phyloP scores from a whole-genome alignment of 2,888 invertebrate species.

The Noctua fimbriata region DNA sequence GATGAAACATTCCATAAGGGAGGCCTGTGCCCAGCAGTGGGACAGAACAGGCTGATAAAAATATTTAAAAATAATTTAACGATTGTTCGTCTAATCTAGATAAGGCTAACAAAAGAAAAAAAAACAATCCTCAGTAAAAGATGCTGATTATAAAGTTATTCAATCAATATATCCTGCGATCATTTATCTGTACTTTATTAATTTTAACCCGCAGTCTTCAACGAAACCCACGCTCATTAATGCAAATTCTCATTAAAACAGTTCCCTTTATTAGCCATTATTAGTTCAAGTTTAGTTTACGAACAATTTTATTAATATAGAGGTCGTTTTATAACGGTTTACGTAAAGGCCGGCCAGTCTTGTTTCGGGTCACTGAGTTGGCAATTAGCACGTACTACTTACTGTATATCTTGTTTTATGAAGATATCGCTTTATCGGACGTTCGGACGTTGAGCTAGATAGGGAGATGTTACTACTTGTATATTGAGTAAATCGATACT shows the following conservation, averaged over 20 bases:
- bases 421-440: constrained; percentile 45
- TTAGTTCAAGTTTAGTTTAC: constrained; percentile 39
- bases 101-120: background rate
- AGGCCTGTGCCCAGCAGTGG: background rate
- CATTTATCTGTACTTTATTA: background rate
- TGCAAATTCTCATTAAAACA: constrained; percentile 25
- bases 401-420: constrained; percentile 37
- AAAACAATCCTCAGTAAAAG: background rate
- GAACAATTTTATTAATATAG: constrained; percentile 44
- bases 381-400: constrained; percentile 55
- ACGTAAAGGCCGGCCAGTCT: constrained; percentile 18
- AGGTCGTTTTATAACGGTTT: constrained; percentile 43
- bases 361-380: constrained; percentile 45
- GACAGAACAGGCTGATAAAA: background rate
- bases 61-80: too few species aligned
- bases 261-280: constrained; percentile 48
- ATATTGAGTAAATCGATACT: constrained; percentile 5
- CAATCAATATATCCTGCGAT: background rate
- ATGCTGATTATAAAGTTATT: background rate
- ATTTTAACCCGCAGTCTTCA: background rate
- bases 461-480: constrained; percentile 18
- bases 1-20: background rate
- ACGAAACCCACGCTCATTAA: background rate
- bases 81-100: background rate
- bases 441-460: constrained; percentile 6